Evolutionary conservation across 1,140 invertebrate species (phyloP), one percentile per base, ranked within the genome.

Genomic region (Berghia stephanieae): DNA sequence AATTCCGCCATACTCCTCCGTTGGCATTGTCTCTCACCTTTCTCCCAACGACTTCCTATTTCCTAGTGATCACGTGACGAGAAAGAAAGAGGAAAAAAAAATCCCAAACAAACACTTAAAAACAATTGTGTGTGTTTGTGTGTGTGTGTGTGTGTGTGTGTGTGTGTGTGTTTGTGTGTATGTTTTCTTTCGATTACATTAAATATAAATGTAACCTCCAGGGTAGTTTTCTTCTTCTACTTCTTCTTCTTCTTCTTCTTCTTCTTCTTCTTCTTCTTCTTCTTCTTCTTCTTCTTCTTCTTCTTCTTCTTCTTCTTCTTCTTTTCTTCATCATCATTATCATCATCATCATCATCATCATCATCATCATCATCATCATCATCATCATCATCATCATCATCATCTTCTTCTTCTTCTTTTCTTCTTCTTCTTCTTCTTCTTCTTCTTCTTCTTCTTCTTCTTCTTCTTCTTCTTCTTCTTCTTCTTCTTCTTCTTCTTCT

Each of bases 231-330:
- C n/a, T 1, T 76, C 1, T 63, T 75, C 40, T 46, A n/a, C 75
- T 76, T 76, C 40, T 34, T 42, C 27, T 44, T 76, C 69, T 34
- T 49, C 38, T 74, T 44, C 43, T 76, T 43, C 75, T 75, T 42
- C 27, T 43, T 74, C 27, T 75, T 76, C 40, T n/a, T 43, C 21
- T 16, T 76, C 75, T 24, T 44, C 67, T 36, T 74, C 75, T 18
- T 36, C 40, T 36, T 63, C 24, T 27, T 76, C 69, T 31, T 34
- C 43, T 75, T 42, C 69, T 13, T 76, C 52, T 31, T 42, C 67
- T 27, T 76, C 72, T 24, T 44, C 52, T 49, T 74, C 69, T 34
- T 76, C 52, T 38, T 63, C 67, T 42, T 74, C 69, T 46, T 21
- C 43, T 75, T 34, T 57, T 69, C 36, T 49, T n/a, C 46, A 0